A percentile compares a stretch with the other conserved stretches of the same genome.
Evolutionary conservation across 1,140 invertebrate species (phyloP).

Genomic region (Bombus pascuorum): DNA sequence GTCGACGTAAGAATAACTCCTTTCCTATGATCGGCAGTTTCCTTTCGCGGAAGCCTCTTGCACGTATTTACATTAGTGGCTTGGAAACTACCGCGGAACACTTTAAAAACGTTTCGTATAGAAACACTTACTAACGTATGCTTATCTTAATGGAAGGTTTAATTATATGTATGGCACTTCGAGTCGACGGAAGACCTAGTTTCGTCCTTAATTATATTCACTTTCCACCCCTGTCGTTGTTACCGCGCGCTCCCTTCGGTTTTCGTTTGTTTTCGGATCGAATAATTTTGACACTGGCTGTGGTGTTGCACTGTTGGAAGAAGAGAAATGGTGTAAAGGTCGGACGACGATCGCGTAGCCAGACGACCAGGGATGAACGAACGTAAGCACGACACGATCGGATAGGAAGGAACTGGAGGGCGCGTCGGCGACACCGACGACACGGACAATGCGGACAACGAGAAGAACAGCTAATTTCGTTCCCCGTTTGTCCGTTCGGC

Average conservation of each 20-base stretch:
- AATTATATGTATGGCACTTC: conserved; percentile 18
- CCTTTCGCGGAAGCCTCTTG: not conserved
- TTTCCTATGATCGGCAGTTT: not conserved
- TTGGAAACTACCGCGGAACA: not conserved
- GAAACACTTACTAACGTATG: conserved; percentile 5
- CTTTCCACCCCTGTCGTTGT: conserved; percentile 1
- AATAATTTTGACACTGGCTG: conserved; percentile 9
- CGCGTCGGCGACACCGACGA: not conserved
- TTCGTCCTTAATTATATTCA: conserved; percentile 16
- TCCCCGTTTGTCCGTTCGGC: conserved; percentile 24
- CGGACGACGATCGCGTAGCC: not conserved
- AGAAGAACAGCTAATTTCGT: conserved; percentile 45
- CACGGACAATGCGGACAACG: not conserved
- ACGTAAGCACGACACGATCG: not conserved
- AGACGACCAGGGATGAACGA: not conserved
- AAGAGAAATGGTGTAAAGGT: conserved; percentile 4
- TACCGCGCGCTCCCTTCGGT: not conserved
- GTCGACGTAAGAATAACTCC: too few relatives aligned
- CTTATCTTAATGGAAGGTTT: conserved; percentile 27
- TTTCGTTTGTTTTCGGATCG: conserved; percentile 24
- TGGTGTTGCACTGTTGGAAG: conserved; percentile 12
- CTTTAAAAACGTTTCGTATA: not conserved
- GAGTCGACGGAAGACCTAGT: conserved; percentile 7
- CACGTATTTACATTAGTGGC: not conserved
- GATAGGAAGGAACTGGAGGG: not conserved